These are phyloP conservation scores for Dugesia japonica DNA, from an alignment of 2,888 invertebrate genomes.

Conservation along the genomic window DNA sequence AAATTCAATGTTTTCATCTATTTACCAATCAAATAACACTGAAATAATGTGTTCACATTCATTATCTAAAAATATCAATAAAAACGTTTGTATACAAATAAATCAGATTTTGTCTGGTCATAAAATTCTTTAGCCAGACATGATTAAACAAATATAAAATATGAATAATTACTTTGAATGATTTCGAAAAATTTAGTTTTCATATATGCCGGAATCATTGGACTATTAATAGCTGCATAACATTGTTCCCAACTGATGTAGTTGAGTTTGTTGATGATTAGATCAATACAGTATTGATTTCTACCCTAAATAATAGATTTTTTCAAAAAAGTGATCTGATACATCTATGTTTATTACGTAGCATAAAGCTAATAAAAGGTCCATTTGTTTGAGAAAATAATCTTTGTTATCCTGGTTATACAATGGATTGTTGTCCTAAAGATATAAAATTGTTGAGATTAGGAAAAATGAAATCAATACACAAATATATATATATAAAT, in stretches of 20 bases:
- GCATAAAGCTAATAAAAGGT: neutral
- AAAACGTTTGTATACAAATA: too few relatives aligned
- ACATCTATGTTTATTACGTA: neutral
- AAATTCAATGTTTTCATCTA: too few relatives aligned
- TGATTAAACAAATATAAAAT: too few relatives aligned
- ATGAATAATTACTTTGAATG: neutral
- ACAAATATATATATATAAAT: too few relatives aligned
- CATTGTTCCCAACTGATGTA: neutral
- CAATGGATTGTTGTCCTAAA: neutral
- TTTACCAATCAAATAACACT: too few relatives aligned
- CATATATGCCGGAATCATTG: neutral
- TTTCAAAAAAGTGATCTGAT: neutral
- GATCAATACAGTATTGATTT: neutral
- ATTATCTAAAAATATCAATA: too few relatives aligned
- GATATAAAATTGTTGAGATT: too few relatives aligned
- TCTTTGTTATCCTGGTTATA: neutral
- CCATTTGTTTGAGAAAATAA: neutral
- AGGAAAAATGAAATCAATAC: too few relatives aligned
- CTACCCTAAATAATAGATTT: neutral
- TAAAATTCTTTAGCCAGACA: too few relatives aligned
- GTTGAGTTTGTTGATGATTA: neutral
- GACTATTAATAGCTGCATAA: neutral
- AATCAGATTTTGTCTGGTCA: too few relatives aligned
- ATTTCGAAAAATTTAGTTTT: neutral
- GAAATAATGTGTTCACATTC: too few relatives aligned